Conservation (phyloP, 2,113 vertebrate species). For the Gnathonemus echidnorhynchus region DNA sequence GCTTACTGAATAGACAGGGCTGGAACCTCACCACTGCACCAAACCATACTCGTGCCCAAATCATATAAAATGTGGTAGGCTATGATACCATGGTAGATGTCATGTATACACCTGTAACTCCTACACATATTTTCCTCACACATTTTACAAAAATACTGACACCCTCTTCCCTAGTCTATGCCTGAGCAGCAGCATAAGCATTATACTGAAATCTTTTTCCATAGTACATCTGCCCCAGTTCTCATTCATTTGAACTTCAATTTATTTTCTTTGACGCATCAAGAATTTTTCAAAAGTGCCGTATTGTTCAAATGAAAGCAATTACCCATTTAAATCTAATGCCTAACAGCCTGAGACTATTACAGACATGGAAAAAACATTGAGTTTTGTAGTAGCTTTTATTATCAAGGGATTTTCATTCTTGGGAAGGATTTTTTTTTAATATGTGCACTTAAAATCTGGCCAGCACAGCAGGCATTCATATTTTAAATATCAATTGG, state of each 20-base stretch:
- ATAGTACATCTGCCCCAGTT: background rate
- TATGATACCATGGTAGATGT: background rate
- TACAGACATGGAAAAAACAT: background rate
- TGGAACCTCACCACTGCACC: background rate
- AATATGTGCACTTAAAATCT: background rate
- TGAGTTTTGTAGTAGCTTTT: background rate
- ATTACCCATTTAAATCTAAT: background rate
- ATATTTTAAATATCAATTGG: background rate
- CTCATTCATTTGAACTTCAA: background rate
- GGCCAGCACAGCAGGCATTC: background rate
- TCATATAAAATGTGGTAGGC: background rate
- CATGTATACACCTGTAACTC: background rate
- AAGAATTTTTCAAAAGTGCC: background rate
- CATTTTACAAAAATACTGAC: background rate
- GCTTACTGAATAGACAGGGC: background rate
- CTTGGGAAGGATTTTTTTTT: background rate
- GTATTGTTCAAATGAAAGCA: background rate
- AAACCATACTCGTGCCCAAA: background rate
- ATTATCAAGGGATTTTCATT: background rate
- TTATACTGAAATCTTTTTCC: background rate
- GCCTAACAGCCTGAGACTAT: background rate
- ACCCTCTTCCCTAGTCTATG: background rate
- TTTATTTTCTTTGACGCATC: background rate
- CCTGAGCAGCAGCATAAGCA: background rate
- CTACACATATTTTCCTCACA: background rate